A percentile compares a stretch with the other conserved stretches of the same genome.
Conservation (phyloP, 64 coral and sea anemone species). For the Montipora capricornis region DNA sequence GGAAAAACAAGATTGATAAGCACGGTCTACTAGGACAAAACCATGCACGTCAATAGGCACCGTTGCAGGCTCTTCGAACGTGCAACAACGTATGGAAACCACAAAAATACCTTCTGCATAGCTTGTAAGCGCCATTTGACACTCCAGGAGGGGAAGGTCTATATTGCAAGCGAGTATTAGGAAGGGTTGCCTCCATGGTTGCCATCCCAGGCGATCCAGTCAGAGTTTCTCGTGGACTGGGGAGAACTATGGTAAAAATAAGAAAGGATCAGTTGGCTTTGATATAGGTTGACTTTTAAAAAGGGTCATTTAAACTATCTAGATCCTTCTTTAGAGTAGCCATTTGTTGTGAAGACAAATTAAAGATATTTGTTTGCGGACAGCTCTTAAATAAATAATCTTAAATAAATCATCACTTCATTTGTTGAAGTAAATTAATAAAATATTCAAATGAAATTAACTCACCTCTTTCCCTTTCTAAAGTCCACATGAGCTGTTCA, state of each 20-base stretch:
- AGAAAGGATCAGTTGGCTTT: not conserved
- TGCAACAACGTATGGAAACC: not conserved
- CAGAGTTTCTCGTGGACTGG: conserved; percentile 12
- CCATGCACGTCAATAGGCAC: not conserved
- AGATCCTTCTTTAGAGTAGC: too few relatives aligned
- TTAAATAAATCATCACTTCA: too few relatives aligned
- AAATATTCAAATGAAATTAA: not conserved
- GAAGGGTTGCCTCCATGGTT: not conserved
- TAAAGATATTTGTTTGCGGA: too few relatives aligned
- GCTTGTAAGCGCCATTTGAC: not conserved
- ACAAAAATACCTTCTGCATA: conserved; percentile 13
- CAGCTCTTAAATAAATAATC: too few relatives aligned
- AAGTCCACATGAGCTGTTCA: conserved; percentile 57
- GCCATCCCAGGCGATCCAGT: not conserved
- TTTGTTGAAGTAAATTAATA: too few relatives aligned
- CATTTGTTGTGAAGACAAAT: too few relatives aligned
- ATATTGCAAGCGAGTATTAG: not conserved
- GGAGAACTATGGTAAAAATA: conserved; percentile 5
- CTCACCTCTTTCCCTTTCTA: conserved; percentile 57
- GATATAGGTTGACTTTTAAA: not conserved
- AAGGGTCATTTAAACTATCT: too few relatives aligned
- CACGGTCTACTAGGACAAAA: too few relatives aligned
- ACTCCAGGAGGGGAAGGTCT: conserved; percentile 44
- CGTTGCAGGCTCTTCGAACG: too few relatives aligned
- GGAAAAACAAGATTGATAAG: too few relatives aligned